These are phyloP conservation scores for Frankliniella fusca DNA, from an alignment of 2,888 invertebrate genomes.

Conservation along the genomic window DNA sequence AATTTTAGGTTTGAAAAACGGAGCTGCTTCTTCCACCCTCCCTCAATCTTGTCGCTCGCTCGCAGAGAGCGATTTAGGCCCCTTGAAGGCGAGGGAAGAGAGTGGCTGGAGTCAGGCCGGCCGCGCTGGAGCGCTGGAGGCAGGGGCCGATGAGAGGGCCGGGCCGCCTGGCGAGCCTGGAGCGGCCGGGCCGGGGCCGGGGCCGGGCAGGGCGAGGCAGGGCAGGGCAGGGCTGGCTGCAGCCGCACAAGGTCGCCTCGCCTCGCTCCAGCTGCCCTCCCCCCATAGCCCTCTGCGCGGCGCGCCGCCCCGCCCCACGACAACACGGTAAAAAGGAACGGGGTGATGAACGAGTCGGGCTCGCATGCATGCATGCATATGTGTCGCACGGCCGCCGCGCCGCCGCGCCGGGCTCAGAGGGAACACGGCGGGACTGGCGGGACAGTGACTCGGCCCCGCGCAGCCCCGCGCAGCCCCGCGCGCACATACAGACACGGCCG, in stretches of 20 bases:
- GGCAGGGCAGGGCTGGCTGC: neutral
- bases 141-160: neutral
- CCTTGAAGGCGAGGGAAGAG: too few relatives aligned
- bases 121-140: too few relatives aligned
- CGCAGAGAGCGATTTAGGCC: too few relatives aligned
- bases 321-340: constrained; percentile 10
- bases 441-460: neutral
- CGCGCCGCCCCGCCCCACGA: neutral
- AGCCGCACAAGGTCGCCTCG: neutral
- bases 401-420: neutral
- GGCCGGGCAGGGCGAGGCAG: neutral
- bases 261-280: neutral
- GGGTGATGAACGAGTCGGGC: neutral
- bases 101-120: too few relatives aligned
- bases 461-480: neutral
- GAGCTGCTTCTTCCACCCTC: too few relatives aligned
- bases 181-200: neutral
- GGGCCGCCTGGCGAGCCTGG: neutral
- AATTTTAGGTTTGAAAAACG: too few relatives aligned
- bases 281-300: neutral
- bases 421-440: too few relatives aligned
- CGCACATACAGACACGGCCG: neutral
- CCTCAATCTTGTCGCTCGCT: too few relatives aligned
- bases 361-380: neutral
- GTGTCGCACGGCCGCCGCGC: neutral